Evolutionary conservation across 2,113 vertebrate species (phyloP).

Genomic region (Larimichthys crocea): DNA sequence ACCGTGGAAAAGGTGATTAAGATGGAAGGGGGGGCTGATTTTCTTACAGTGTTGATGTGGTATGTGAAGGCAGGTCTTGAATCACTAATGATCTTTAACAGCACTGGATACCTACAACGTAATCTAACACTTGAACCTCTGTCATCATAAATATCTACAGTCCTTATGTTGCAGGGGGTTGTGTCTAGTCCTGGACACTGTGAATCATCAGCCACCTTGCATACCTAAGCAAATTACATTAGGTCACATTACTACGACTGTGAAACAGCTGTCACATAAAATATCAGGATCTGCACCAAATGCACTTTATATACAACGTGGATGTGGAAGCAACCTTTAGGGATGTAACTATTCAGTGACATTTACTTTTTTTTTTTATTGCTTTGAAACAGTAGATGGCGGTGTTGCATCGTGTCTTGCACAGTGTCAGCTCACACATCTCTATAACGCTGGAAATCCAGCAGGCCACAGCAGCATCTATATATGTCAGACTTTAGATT

Average conservation of each 20-base stretch:
- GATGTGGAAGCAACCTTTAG: constrained; percentile 11
- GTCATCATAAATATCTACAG: background rate
- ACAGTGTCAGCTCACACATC: background rate
- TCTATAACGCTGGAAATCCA: background rate
- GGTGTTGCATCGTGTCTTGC: constrained; percentile 20
- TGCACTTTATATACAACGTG: constrained; percentile 12
- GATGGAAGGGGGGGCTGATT: background rate
- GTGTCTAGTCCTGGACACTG: background rate
- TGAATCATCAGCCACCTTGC: background rate
- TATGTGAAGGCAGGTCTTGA: background rate
- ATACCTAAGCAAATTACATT: background rate
- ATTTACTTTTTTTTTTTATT: background rate
- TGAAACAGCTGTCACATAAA: constrained; percentile 16
- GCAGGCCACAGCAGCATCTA: constrained; percentile 6
- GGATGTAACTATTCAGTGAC: constrained; percentile 9
- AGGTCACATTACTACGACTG: constrained; percentile 9
- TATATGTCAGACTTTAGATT: background rate
- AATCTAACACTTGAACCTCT: background rate
- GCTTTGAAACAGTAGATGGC: constrained; percentile 60
- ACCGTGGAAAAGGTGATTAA: background rate
- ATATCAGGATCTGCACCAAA: background rate
- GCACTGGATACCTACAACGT: background rate
- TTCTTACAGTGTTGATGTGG: background rate
- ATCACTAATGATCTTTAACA: background rate
- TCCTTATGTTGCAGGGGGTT: background rate